Percentiles rank a stretch among this genome's conserved stretches.
These are phyloP conservation scores for Uromys caudimaculatus DNA, from an alignment of 2,797 vertebrate species.

Conservation along the genomic window DNA sequence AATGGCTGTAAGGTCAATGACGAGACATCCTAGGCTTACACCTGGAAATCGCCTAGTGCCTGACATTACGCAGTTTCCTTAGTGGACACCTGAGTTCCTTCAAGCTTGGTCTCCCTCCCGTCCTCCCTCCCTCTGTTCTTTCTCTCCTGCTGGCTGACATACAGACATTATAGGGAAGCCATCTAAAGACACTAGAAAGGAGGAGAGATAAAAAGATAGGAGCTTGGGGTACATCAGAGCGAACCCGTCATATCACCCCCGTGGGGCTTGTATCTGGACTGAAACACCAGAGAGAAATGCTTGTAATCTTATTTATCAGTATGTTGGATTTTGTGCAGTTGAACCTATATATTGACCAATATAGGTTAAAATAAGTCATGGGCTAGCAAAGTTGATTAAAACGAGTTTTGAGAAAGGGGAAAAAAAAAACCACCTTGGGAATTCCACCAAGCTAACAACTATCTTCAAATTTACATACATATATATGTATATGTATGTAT, in stretches of 20 bases:
- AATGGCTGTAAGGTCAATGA: conserved; percentile 2
- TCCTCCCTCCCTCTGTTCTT: neutral
- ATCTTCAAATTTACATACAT: conserved; percentile 25
- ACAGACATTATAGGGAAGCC: neutral
- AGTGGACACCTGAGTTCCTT: neutral
- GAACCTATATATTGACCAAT: neutral
- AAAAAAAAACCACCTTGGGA: neutral
- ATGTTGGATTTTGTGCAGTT: neutral
- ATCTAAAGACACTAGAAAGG: neutral
- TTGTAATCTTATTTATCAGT: neutral
- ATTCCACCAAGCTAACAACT: conserved; percentile 13
- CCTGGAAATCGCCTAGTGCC: neutral
- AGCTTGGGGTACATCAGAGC: neutral
- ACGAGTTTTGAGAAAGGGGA: conserved; percentile 38
- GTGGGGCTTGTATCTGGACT: neutral
- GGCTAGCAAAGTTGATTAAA: neutral
- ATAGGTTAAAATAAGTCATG: conserved; percentile 37
- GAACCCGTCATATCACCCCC: neutral
- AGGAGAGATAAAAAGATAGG: neutral
- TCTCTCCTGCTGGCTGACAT: neutral
- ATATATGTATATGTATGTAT: conserved; percentile 19
- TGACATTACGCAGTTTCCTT: conserved; percentile 43
- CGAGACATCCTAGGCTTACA: neutral
- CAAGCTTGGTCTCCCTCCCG: neutral
- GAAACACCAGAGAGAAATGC: conserved; percentile 12